phyloP scores from a whole-genome alignment of 2,797 vertebrate genomes.

The Sebastes hubbsi region DNA sequence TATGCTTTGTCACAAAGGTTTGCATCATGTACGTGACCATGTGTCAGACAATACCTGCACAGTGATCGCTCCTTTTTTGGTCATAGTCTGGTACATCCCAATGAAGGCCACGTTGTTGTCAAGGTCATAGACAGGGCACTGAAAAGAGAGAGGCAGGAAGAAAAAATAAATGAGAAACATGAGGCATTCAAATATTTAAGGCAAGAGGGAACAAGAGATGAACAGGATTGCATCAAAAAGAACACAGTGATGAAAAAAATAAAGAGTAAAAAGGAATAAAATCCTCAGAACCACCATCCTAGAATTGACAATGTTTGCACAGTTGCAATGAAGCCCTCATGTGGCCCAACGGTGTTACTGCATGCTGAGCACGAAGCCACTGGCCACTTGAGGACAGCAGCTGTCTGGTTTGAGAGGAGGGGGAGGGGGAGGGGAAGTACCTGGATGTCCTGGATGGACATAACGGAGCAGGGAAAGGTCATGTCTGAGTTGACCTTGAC shows the following conservation, averaged over 20 bases:
- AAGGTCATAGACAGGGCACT: conserved; percentile 97
- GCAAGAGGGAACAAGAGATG: accelerated
- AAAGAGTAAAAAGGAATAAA: neutral
- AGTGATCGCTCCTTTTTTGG: conserved; percentile 95
- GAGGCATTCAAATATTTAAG: neutral
- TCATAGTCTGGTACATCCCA: conserved; percentile 99
- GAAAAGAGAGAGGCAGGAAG: neutral
- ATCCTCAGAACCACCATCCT: neutral
- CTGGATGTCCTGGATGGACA: conserved; percentile 97
- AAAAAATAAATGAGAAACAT: neutral
- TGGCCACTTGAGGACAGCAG: conserved; percentile 19
- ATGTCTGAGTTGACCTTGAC: conserved; percentile 93
- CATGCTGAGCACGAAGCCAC: neutral
- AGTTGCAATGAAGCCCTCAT: neutral
- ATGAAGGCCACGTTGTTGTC: conserved; percentile 99
- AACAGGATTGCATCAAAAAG: neutral
- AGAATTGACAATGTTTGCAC: neutral
- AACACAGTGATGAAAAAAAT: neutral
- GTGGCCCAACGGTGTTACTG: conserved; percentile 9
- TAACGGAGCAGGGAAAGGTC: conserved; percentile 94
- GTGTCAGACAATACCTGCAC: conserved; percentile 87
- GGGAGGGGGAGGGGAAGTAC: conserved; percentile 62
- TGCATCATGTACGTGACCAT: neutral
- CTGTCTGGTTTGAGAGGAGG: neutral
- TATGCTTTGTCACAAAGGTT: neutral